Conservation (phyloP, 1,140 invertebrate species). For the Daktulosphaira vitifoliae region DNA sequence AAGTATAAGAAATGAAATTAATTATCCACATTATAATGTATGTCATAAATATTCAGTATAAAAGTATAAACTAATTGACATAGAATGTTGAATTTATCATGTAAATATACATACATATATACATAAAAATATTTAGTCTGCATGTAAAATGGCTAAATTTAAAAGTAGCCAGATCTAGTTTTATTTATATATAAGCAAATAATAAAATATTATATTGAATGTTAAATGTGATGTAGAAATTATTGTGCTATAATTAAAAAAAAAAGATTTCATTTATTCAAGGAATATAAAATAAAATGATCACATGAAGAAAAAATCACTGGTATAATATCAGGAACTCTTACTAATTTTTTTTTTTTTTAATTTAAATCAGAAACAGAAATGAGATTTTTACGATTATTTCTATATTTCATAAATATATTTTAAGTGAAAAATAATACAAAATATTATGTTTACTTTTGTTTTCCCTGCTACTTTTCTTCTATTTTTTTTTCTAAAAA, state of each 20-base stretch:
- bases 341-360: too few species aligned
- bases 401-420: slow-evolving; percentile 17
- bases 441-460: neutral
- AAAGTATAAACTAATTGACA: slow-evolving; percentile 34
- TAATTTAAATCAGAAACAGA: slow-evolving; percentile 3
- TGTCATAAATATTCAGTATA: slow-evolving; percentile 18
- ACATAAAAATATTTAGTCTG: neutral
- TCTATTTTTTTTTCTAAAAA: slow-evolving; percentile 1
- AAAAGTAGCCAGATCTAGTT: too few species aligned
- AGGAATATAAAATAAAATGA: slow-evolving; percentile 7
- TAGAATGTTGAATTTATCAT: neutral
- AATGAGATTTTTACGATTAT: slow-evolving; percentile 19
- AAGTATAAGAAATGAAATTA: neutral
- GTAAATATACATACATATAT: neutral
- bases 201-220: neutral
- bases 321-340: slow-evolving; percentile 23
- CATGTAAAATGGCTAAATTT: too few species aligned
- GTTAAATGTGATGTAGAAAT: slow-evolving; percentile 5
- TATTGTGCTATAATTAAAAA: neutral
- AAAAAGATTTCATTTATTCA: neutral
- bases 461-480: neutral
- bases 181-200: neutral
- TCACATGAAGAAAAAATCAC: slow-evolving; percentile 14
- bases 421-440: slow-evolving; percentile 13
- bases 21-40: too few species aligned